Conservation (phyloP, 2,797 vertebrate genomes). For the Phrynocephalus forsythii region DNA sequence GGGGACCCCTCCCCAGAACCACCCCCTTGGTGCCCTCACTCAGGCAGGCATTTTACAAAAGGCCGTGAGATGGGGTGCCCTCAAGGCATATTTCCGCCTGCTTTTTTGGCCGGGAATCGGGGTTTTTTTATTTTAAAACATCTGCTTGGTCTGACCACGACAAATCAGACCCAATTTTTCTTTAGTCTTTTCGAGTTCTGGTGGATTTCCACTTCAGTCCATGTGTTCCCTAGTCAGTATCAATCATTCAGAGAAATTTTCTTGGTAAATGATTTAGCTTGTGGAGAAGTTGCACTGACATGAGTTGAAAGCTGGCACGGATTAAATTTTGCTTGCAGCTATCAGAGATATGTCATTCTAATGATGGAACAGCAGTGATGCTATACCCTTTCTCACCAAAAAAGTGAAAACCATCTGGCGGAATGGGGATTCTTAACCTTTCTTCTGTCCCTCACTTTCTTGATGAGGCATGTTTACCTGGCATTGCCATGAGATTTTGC, state of each 20-base stretch:
- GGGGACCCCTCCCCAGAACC: too few relatives aligned
- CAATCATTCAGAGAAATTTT: not conserved
- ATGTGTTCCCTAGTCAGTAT: too few relatives aligned
- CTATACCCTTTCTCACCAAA: not conserved
- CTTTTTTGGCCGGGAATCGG: too few relatives aligned
- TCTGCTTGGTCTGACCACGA: too few relatives aligned
- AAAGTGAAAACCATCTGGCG: not conserved
- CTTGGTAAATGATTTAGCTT: not conserved
- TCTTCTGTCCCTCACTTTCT: not conserved
- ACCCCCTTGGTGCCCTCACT: too few relatives aligned
- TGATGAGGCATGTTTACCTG: not conserved
- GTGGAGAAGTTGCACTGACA: not conserved
- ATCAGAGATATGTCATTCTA: not conserved
- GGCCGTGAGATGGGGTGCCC: too few relatives aligned
- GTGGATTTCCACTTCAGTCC: too few relatives aligned
- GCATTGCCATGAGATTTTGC: not conserved
- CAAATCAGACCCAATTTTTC: too few relatives aligned
- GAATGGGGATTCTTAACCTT: not conserved
- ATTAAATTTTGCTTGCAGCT: not conserved
- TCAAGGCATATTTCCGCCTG: too few relatives aligned
- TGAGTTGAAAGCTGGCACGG: not conserved
- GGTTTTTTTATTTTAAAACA: too few relatives aligned
- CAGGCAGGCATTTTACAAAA: too few relatives aligned
- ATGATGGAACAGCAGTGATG: not conserved
- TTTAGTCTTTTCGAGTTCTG: too few relatives aligned